Evolutionary conservation across 1,140 invertebrate species (phyloP).

Genomic region (Eriocheir sinensis): DNA sequence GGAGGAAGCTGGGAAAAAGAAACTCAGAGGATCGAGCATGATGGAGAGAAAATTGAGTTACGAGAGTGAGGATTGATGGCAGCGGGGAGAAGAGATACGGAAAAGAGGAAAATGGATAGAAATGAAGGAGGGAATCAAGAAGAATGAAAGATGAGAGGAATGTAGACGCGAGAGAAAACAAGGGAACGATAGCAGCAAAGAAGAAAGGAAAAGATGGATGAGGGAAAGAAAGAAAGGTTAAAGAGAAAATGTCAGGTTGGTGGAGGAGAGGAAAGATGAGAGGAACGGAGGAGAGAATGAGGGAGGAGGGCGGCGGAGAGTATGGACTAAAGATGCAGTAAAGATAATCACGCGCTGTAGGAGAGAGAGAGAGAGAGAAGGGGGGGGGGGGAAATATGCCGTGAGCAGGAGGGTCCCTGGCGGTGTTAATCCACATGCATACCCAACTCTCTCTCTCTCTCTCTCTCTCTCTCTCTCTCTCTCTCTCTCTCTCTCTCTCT

Average conservation of each 20-base stretch:
- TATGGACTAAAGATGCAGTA: not conserved
- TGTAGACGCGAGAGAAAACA: too few relatives aligned
- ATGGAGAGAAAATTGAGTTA: too few relatives aligned
- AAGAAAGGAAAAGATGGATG: not conserved
- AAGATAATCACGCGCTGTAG: not conserved
- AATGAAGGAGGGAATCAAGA: not conserved
- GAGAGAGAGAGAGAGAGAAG: conserved; percentile 2
- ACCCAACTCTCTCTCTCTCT: too few relatives aligned
- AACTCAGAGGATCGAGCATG: too few relatives aligned
- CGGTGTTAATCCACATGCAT: too few relatives aligned
- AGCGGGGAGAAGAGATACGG: too few relatives aligned
- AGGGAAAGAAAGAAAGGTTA: not conserved
- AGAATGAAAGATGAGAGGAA: conserved; percentile 11
- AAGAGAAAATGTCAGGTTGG: not conserved
- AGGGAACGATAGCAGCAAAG: too few relatives aligned
- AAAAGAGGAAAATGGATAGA: not conserved
- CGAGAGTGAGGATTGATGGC: too few relatives aligned
- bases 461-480: not conserved
- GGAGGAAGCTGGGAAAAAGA: too few relatives aligned
- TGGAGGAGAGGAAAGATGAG: not conserved
- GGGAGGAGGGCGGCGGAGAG: not conserved
- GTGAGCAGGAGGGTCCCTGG: too few relatives aligned
- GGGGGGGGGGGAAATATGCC: not conserved
- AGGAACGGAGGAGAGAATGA: not conserved
- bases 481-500: not conserved